Percentiles rank a stretch among this genome's conserved stretches.
Conservation (phyloP, 2,888 invertebrate genomes). For the Notocelia uddmanniana region DNA sequence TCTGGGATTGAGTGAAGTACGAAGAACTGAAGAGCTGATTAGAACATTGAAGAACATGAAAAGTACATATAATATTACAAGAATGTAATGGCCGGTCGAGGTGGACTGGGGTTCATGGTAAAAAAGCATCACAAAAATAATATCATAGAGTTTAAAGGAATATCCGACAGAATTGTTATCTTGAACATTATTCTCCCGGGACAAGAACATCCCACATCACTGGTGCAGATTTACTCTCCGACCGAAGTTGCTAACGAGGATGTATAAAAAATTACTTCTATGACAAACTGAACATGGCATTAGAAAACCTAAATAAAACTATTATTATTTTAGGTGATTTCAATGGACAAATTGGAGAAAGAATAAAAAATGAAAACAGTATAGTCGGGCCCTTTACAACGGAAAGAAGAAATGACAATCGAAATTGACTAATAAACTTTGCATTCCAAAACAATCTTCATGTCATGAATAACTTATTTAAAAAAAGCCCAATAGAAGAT, state of each 20-base stretch:
- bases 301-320: constrained; percentile 28
- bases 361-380: constrained; percentile 6
- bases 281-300: constrained; percentile 7
- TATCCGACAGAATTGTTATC: constrained; percentile 47
- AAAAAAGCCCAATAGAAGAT: no score
- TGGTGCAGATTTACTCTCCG: constrained; percentile 45
- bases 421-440: neutral
- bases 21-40: no score
- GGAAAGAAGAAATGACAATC: constrained; percentile 11
- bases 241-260: constrained; percentile 34
- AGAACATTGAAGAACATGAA: no score
- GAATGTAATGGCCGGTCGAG: constrained; percentile 35
- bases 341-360: constrained; percentile 28
- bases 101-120: constrained; percentile 46
- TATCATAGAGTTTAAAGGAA: constrained; percentile 45
- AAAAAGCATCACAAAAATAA: constrained; percentile 47
- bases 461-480: no score
- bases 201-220: constrained; percentile 18
- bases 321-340: constrained; percentile 25
- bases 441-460: no score
- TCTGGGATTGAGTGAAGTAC: no score
- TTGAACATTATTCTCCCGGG: constrained; percentile 41
- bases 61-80: no score
- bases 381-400: neutral
- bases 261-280: constrained; percentile 41